Evolutionary conservation across 2,797 vertebrate genomes (phyloP), one percentile per base, ranked within the genome.

Genomic region (Rhynchonycteris naso): DNA sequence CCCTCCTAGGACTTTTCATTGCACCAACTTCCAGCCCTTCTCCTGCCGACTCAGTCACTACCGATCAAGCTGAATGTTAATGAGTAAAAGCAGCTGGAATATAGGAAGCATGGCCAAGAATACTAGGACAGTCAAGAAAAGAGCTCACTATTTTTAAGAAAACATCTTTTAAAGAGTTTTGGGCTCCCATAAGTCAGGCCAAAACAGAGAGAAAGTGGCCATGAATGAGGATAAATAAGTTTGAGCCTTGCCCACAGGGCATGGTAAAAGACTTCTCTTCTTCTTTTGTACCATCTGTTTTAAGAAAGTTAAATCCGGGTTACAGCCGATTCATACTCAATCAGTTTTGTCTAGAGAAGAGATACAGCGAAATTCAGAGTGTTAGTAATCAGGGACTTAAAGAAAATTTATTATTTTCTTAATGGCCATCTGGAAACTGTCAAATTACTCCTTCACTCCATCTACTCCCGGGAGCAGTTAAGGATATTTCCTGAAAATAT

Each of bases 141-240:
- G 97, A 94, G 80, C 87, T 86, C 92, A 83, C 94, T 97, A 97
- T 97, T 96, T 97, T 93, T 92, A 93, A 95, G 95, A 97, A 97
- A 97, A 97, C 95, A 97, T 97, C 97, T 96, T 96, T 97, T 81
- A 94, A 97, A 97, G 96, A 96, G 95, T 91, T 96, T 95, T 95
- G 95, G 80, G 86, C 93, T 97, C 97, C 97, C 97, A 97, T 96
- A 97, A 97, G 91, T 94, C 80, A 96, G 59, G 97, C 97, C 97
- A 97, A 97, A 97, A 94, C 92, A 91, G 88, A 96, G 69, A 96
- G 90, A 97, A 91, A 94, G 88, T 91, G 95, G 90, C 88, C 94
- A 95, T 97, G 96, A 94, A 96, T 90, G 86, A 83, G 94, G 89
- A 96, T 95, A 95, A 97, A 96, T 91, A 96, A 74, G 90, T 83